Conservation (phyloP, 2,888 invertebrate species). For the Aleiodes testaceus region DNA sequence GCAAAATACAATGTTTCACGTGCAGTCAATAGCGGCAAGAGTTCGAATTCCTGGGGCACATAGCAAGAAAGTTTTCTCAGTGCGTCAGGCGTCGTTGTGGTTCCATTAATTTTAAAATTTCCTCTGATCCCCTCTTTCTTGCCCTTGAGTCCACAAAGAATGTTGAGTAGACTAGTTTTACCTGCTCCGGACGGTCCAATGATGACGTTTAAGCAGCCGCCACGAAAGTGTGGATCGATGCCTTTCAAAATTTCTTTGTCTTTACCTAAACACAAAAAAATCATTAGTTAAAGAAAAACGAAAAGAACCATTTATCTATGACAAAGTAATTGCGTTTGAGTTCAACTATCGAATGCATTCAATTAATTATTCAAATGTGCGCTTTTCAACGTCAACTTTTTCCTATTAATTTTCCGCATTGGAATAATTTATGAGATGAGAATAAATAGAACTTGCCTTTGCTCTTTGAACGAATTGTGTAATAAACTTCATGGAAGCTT, state of each 20-base stretch:
- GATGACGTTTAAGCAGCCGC: constrained; percentile 79
- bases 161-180: constrained; percentile 84
- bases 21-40: constrained; percentile 76
- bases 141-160: constrained; percentile 80
- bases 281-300: neutral
- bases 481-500: constrained; percentile 53
- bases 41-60: constrained; percentile 76
- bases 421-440: neutral
- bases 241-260: constrained; percentile 69
- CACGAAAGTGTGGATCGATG: constrained; percentile 77
- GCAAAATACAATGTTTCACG: constrained; percentile 77
- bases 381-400: too few species aligned
- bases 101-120: constrained; percentile 81
- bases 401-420: neutral
- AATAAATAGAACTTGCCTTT: constrained; percentile 47
- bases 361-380: too few species aligned
- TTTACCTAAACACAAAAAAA: neutral
- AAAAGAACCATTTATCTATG: neutral
- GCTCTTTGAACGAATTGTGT: constrained; percentile 42
- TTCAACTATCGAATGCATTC: too few species aligned
- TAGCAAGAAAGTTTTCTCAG: constrained; percentile 85
- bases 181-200: constrained; percentile 84
- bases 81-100: constrained; percentile 77
- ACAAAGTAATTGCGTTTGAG: too few species aligned
- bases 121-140: constrained; percentile 73